Evolutionary conservation across 2,797 vertebrate genomes (phyloP).

Genomic region (Coreius guichenoti): DNA sequence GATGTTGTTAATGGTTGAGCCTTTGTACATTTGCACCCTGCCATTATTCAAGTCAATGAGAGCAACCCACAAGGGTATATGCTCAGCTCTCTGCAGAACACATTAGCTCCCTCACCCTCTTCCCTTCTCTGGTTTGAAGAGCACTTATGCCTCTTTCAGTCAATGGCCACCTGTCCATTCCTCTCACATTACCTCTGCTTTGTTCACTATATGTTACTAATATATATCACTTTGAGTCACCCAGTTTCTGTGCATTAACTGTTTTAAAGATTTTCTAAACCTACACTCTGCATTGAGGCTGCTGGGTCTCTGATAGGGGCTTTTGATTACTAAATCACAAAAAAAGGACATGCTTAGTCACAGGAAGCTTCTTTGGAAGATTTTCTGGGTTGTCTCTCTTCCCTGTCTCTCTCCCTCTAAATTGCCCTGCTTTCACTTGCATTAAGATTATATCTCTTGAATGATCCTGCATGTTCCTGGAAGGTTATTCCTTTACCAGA

Average conservation of each 20-base stretch:
- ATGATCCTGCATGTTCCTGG: neutral
- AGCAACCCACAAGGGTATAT: slow-evolving; percentile 50
- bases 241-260: slow-evolving; percentile 10
- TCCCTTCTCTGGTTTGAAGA: slow-evolving; percentile 25
- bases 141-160: slow-evolving; percentile 50
- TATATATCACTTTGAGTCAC: slow-evolving; percentile 9
- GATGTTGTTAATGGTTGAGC: slow-evolving; percentile 28
- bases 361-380: neutral
- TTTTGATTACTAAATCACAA: neutral
- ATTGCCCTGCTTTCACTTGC: neutral
- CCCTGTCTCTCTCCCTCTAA: neutral
- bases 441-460: neutral
- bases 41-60: slow-evolving; percentile 67
- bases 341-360: neutral
- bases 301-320: neutral
- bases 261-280: neutral
- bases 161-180: slow-evolving; percentile 46
- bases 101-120: slow-evolving; percentile 51
- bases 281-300: neutral
- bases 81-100: slow-evolving; percentile 42
- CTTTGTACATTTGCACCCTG: slow-evolving; percentile 33
- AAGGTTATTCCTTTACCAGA: neutral
- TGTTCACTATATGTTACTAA: slow-evolving; percentile 38
- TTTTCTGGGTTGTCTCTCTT: slow-evolving; percentile 4
- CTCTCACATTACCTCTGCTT: slow-evolving; percentile 49